Percentiles rank a stretch among this genome's conserved stretches.
These are phyloP conservation scores for Bradypus variegatus DNA, from an alignment of 2,797 vertebrate genomes.

Conservation along the genomic window DNA sequence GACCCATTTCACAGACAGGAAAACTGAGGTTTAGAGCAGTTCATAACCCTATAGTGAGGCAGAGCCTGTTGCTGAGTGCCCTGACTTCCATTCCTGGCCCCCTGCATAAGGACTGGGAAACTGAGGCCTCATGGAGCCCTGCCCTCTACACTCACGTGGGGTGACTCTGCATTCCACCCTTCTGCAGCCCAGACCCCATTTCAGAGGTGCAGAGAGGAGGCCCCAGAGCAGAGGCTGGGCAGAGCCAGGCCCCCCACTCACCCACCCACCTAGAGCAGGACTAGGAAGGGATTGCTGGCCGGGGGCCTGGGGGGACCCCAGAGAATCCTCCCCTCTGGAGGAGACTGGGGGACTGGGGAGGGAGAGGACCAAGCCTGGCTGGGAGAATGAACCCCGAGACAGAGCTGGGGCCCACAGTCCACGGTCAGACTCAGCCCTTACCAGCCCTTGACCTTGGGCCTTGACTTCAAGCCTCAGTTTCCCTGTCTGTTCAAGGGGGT, in stretches of 20 bases:
- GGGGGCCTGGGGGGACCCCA: neutral
- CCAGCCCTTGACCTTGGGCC: neutral
- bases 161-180: too few relatives aligned
- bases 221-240: neutral
- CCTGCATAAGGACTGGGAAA: neutral
- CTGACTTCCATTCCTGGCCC: neutral
- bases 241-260: neutral
- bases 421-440: neutral
- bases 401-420: neutral
- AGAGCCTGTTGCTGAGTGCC: neutral
- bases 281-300: neutral
- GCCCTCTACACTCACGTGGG: too few relatives aligned
- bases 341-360: too few relatives aligned
- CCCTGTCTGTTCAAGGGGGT: neutral
- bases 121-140: neutral
- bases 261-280: too few relatives aligned
- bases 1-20: neutral
- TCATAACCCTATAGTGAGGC: neutral
- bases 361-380: too few relatives aligned
- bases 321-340: too few relatives aligned
- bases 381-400: neutral
- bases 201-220: neutral
- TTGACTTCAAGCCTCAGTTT: neutral
- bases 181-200: neutral
- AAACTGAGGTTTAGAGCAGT: neutral